Evolutionary conservation across 2,113 vertebrate species (phyloP).

Genomic region (Glaucomys volans): DNA sequence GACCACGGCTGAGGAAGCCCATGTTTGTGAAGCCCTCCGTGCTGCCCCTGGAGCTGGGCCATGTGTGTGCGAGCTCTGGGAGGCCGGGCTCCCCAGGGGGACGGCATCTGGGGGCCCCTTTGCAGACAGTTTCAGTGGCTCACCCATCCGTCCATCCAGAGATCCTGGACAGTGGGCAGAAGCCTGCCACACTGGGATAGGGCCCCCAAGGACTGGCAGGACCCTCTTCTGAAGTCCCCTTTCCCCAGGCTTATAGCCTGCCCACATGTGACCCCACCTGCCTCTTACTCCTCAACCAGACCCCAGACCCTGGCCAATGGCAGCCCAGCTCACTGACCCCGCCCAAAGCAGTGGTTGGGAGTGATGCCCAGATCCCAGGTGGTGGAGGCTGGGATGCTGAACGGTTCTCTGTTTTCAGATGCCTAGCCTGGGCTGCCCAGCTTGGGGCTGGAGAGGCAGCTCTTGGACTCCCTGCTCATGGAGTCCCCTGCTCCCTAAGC

Average conservation of each 20-base stretch:
- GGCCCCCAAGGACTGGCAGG: rapidly evolving
- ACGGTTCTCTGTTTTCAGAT: too few species aligned
- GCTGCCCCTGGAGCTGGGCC: not conserved
- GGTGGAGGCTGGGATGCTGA: not conserved
- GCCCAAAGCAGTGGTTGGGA: not conserved
- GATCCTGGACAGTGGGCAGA: too few species aligned
- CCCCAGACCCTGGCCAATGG: not conserved
- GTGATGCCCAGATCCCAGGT: too few species aligned
- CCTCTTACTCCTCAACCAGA: not conserved
- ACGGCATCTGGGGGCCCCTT: not conserved
- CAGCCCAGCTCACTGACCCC: not conserved
- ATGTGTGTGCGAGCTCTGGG: not conserved
- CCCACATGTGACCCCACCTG: not conserved
- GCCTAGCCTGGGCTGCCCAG: too few species aligned
- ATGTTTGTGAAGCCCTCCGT: not conserved
- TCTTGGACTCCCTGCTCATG: not conserved
- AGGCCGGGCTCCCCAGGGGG: not conserved
- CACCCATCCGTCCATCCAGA: not conserved
- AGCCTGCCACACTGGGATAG: not conserved
- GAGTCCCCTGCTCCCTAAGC: not conserved
- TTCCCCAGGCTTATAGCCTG: not conserved
- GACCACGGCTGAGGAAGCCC: not conserved
- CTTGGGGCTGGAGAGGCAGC: not conserved
- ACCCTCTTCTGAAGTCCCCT: not conserved
- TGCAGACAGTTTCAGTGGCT: not conserved